Conservation (phyloP, 2,113 vertebrate species). For the Nesoenas mayeri region DNA sequence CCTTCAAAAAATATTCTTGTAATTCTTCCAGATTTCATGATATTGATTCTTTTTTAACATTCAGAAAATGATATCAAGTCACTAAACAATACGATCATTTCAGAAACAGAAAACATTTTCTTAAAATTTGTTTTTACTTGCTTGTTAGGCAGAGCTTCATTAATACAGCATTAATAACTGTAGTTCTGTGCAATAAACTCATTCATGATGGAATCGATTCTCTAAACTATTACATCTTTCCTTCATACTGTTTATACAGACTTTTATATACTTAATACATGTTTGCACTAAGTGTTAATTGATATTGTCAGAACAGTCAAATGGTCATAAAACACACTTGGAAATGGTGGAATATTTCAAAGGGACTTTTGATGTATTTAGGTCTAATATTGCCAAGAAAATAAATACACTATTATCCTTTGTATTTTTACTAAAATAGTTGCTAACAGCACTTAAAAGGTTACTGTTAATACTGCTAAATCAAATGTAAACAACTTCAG, state of each 20-base stretch:
- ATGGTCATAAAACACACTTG: neutral
- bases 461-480: neutral
- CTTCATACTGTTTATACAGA: neutral
- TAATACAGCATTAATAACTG: neutral
- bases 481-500: neutral
- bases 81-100: neutral
- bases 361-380: neutral
- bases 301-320: neutral
- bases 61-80: neutral
- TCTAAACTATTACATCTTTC: neutral
- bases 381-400: neutral
- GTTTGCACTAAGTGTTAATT: neutral
- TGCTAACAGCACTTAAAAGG: neutral
- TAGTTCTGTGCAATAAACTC: neutral
- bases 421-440: neutral
- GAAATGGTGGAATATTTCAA: neutral
- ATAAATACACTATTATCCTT: neutral
- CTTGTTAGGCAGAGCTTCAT: neutral
- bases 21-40: neutral
- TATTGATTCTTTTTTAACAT: neutral
- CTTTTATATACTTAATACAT: neutral
- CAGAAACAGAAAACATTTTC: neutral
- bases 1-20: neutral
- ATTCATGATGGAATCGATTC: neutral
- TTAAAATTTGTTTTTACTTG: neutral